These are phyloP conservation scores for Borostomias antarcticus DNA, from an alignment of 2,797 vertebrate species.

Conservation along the genomic window DNA sequence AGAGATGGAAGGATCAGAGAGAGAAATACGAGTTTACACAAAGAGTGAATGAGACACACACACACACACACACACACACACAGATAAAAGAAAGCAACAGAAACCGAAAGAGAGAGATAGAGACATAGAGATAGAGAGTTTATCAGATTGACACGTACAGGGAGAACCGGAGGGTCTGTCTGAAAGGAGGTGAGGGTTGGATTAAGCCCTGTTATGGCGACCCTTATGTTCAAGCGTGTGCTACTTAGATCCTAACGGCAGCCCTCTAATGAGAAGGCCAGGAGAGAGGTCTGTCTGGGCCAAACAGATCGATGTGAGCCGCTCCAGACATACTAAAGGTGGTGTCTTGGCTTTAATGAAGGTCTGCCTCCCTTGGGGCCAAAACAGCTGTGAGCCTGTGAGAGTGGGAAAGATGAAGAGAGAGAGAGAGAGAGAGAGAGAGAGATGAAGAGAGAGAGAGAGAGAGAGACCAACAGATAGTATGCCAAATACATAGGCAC, in stretches of 20 bases:
- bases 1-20: background rate
- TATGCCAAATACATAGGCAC: too few relatives aligned
- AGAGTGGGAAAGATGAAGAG: too few relatives aligned
- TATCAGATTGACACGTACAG: slow-evolving; percentile 21
- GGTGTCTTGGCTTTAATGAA: slow-evolving; percentile 59
- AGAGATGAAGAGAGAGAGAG: too few relatives aligned
- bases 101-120: background rate
- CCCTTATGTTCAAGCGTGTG: slow-evolving; percentile 42
- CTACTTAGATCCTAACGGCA: slow-evolving; percentile 30
- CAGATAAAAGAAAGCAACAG: background rate
- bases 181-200: background rate
- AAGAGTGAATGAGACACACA: background rate
- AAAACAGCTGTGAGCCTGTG: slow-evolving; percentile 13
- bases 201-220: slow-evolving; percentile 33
- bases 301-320: slow-evolving; percentile 58
- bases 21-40: background rate
- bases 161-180: slow-evolving; percentile 12
- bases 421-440: too few relatives aligned
- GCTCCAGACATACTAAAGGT: slow-evolving; percentile 58
- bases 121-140: background rate
- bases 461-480: too few relatives aligned
- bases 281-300: slow-evolving; percentile 33
- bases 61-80: too few relatives aligned
- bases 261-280: slow-evolving; percentile 26
- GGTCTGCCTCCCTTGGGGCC: slow-evolving; percentile 49